Conservation (phyloP, 2,888 invertebrate species). For the Tipula vernalis region DNA sequence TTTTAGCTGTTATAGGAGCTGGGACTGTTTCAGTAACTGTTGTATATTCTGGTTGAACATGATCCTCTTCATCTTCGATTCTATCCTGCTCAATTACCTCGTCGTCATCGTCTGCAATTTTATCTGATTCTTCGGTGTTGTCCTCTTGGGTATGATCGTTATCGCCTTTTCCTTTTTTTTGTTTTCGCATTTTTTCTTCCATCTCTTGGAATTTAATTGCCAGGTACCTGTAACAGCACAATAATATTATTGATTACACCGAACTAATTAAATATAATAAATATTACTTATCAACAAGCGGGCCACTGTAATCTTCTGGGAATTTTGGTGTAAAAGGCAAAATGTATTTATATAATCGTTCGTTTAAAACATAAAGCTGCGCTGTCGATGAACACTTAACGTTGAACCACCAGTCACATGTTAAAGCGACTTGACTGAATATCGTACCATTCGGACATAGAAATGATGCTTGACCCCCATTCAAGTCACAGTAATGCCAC, state of each 20-base stretch:
- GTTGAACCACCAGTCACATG: constrained; percentile 91
- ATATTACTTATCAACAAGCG: constrained; percentile 69
- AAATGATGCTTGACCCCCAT: constrained; percentile 82
- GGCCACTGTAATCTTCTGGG: constrained; percentile 81
- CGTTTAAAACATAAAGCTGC: constrained; percentile 77
- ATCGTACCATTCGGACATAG: constrained; percentile 83
- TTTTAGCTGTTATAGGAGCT: constrained; percentile 10
- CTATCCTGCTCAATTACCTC: neutral
- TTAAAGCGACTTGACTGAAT: constrained; percentile 74
- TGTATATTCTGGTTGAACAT: constrained; percentile 16
- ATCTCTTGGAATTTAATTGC: constrained; percentile 76
- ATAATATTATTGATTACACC: neutral
- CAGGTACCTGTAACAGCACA: constrained; percentile 47
- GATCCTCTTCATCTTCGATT: neutral
- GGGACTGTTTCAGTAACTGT: constrained; percentile 11
- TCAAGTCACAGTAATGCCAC: constrained; percentile 86
- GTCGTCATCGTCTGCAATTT: neutral
- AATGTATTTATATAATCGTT: constrained; percentile 78
- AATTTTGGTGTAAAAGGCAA: constrained; percentile 76
- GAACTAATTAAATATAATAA: neutral
- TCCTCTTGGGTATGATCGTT: constrained; percentile 26
- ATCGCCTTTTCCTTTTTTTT: constrained; percentile 40
- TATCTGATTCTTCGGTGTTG: constrained; percentile 15
- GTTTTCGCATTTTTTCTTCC: constrained; percentile 65
- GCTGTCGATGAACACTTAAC: constrained; percentile 72